phyloP scores from a whole-genome alignment of 2,797 vertebrate species.

The Sebastes hubbsi region DNA sequence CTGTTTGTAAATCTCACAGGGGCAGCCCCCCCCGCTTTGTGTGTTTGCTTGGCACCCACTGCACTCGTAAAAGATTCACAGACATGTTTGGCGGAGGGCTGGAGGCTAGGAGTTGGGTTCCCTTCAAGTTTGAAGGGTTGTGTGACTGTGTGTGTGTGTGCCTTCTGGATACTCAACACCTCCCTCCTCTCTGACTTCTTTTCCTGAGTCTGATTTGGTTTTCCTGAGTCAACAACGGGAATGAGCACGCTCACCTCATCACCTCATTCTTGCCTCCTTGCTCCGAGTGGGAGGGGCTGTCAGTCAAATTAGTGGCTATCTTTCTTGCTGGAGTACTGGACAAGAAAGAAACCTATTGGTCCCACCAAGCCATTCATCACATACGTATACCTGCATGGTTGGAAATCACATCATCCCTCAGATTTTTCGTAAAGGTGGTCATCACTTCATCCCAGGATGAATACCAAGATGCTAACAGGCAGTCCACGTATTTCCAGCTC shows the following conservation, averaged over 20 bases:
- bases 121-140: conserved; percentile 55
- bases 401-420: conserved; percentile 18
- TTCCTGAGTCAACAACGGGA: conserved; percentile 30
- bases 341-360: conserved; percentile 30
- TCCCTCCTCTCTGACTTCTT: conserved; percentile 33
- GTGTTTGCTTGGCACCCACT: conserved; percentile 28
- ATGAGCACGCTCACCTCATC: conserved; percentile 63
- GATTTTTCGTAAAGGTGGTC: conserved; percentile 22
- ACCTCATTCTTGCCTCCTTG: conserved; percentile 49
- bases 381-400: conserved; percentile 62
- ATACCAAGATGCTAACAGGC: conserved; percentile 9
- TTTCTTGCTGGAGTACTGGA: conserved; percentile 36
- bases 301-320: conserved; percentile 18
- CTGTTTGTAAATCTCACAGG: conserved; percentile 48
- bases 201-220: conserved; percentile 38
- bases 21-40: conserved; percentile 3
- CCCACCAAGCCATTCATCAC: conserved; percentile 47
- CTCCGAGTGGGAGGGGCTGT: conserved; percentile 40
- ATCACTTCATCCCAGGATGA: conserved; percentile 15
- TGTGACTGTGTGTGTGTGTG: conserved; percentile 17
- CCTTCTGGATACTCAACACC: conserved; percentile 30
- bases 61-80: conserved; percentile 51
- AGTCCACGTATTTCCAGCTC: conserved; percentile 19
- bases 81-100: conserved; percentile 20
- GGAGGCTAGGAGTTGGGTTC: conserved; percentile 53